A percentile compares a stretch with the other conserved stretches of the same genome.
phyloP scores from a whole-genome alignment of 2,113 vertebrate genomes.

The Misgurnus anguillicaudatus region DNA sequence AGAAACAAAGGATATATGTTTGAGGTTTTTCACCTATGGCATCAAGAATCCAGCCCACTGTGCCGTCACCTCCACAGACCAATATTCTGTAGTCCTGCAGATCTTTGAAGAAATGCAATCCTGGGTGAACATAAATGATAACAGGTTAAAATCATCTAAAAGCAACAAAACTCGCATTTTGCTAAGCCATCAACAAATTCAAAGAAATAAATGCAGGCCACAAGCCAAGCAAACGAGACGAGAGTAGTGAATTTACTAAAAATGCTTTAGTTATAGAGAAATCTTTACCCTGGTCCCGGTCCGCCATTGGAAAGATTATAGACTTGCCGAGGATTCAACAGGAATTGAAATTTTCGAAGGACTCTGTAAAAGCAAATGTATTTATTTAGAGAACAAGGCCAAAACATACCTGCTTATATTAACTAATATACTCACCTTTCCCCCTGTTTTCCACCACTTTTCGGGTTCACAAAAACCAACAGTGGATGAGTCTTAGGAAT shows the following conservation, averaged over 20 bases:
- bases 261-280: neutral
- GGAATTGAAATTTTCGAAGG: slow-evolving; percentile 87
- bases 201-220: neutral
- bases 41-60: slow-evolving; percentile 92
- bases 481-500: slow-evolving; percentile 82
- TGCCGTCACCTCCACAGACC: slow-evolving; percentile 91
- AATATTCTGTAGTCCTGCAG: slow-evolving; percentile 81
- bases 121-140: slow-evolving; percentile 61
- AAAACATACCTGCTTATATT: too few relatives aligned
- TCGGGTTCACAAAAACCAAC: slow-evolving; percentile 91
- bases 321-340: slow-evolving; percentile 90
- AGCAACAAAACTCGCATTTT: neutral
- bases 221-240: neutral
- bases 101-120: slow-evolving; percentile 85
- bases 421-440: slow-evolving; percentile 72
- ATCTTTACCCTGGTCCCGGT: slow-evolving; percentile 79
- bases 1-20: neutral
- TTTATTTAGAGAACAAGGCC: neutral
- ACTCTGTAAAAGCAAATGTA: slow-evolving; percentile 71
- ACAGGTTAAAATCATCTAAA: neutral
- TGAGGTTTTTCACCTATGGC: slow-evolving; percentile 77
- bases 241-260: neutral
- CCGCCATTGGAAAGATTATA: slow-evolving; percentile 86
- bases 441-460: slow-evolving; percentile 92
- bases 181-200: neutral